Evolutionary conservation across 1,140 invertebrate species (phyloP), one percentile per base, ranked within the genome.

Genomic region (Steinernema feltiae): DNA sequence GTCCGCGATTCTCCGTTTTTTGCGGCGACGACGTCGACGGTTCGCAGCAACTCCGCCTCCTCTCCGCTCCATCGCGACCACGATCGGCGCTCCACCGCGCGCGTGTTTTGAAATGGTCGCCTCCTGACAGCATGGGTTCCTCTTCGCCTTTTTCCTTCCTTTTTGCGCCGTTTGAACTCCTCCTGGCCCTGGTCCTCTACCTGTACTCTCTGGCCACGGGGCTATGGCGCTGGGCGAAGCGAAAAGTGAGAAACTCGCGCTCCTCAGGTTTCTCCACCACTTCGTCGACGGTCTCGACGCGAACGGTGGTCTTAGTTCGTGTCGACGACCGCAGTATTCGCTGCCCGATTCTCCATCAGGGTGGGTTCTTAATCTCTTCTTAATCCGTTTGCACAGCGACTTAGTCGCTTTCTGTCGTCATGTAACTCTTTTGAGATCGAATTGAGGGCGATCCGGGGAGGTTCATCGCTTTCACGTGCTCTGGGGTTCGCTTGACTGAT

Each of bases 51-150:
- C 53, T 12, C 53, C 53, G 53, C 24, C 53, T 12, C 53, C 53
- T 46, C 41, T 46, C n/a, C n/a, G n/a, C 41, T n/a, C 41, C 41
- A 46, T n/a, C 41, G 41, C 41, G 7, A n/a, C 41, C n/a, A 7
- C 41, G 41, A n/a, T 46, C 41, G n/a, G 53, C 53, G 53, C 53
- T 63, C 53, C 53, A 63, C 7, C 53, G 24, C 53, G 53, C 53
- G 53, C 53, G 53, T 63, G 53, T 63, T 63, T 63, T 63, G 53
- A 63, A 63, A 63, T 63, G 53, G 53, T 63, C 53, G 53, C 53
- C 53, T 63, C 53, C 53, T 63, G 53, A 63, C 12, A 63, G 24
- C 53, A 63, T 63, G 53, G 53, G 53, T 63, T 63, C 53, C 12
- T 17, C 53, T 63, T 7, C 35, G 7, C 53, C 53, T 27, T 27